phyloP scores from a whole-genome alignment of 2,888 invertebrate species.

The Gibbula magus region DNA sequence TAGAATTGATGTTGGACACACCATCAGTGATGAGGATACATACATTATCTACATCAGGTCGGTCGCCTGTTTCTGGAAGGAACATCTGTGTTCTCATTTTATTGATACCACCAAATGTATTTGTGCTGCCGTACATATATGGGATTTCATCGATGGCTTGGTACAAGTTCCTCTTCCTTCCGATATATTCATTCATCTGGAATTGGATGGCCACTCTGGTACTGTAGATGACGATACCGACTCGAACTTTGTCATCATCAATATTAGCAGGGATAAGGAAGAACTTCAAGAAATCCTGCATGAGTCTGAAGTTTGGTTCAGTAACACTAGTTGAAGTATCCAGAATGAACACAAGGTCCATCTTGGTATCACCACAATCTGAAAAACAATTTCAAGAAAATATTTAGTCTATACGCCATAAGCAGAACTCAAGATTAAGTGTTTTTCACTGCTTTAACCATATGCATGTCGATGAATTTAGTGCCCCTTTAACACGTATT shows the following conservation, averaged over 20 bases:
- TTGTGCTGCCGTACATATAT: conserved; percentile 66
- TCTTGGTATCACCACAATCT: conserved; percentile 39
- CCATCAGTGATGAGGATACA: conserved; percentile 71
- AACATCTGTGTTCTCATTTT: conserved; percentile 61
- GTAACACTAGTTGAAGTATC: conserved; percentile 69
- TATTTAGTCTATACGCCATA: too few species aligned
- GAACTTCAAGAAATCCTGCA: conserved; percentile 59
- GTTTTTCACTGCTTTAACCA: too few species aligned
- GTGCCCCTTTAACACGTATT: too few species aligned
- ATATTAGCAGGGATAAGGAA: conserved; percentile 59
- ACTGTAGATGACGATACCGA: conserved; percentile 66
- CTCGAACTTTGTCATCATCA: conserved; percentile 58
- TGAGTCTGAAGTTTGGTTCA: conserved; percentile 55
- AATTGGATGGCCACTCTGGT: conserved; percentile 59
- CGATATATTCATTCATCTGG: conserved; percentile 54
- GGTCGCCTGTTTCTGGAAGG: conserved; percentile 61
- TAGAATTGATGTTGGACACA: conserved; percentile 66
- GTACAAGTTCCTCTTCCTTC: conserved; percentile 49
- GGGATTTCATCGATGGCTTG: conserved; percentile 58
- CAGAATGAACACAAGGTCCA: conserved; percentile 60
- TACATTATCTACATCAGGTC: conserved; percentile 61
- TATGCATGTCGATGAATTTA: too few species aligned
- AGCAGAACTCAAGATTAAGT: too few species aligned
- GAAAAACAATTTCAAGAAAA: neutral
- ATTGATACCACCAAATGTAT: conserved; percentile 65